These are phyloP conservation scores for Bothrops jararaca DNA, from an alignment of 2,113 vertebrate genomes.

Conservation along the genomic window DNA sequence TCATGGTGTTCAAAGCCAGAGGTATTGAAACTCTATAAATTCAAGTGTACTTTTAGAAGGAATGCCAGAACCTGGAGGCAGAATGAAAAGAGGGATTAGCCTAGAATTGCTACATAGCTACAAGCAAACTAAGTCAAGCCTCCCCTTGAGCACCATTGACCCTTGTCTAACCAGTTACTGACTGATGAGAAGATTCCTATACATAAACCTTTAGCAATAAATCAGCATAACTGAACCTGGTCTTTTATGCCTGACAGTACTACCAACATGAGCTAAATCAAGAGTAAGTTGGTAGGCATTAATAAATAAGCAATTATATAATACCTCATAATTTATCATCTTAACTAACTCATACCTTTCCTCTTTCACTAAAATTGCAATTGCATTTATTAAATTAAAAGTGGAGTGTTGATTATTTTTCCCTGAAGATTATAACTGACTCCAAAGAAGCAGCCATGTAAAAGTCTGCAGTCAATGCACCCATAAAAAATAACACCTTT, in stretches of 20 bases:
- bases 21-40: not conserved
- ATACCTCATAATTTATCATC: not conserved
- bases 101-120: too few relatives aligned
- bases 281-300: not conserved
- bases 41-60: not conserved
- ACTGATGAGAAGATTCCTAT: not conserved
- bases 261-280: not conserved
- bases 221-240: not conserved
- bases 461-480: not conserved
- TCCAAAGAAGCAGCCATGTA: not conserved
- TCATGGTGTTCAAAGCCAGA: not conserved
- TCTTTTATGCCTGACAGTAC: not conserved
- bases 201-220: not conserved
- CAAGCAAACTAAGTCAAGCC: too few relatives aligned
- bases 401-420: not conserved
- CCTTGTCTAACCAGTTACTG: too few relatives aligned
- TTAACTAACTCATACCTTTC: not conserved
- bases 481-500: constrained; percentile 1
- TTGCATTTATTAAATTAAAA: not conserved
- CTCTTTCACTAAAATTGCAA: not conserved
- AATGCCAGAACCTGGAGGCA: not conserved
- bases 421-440: not conserved
- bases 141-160: too few relatives aligned
- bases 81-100: not conserved
- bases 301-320: not conserved